Conservation (phyloP, 2,888 invertebrate genomes). For the Coleophora flavipennella region DNA sequence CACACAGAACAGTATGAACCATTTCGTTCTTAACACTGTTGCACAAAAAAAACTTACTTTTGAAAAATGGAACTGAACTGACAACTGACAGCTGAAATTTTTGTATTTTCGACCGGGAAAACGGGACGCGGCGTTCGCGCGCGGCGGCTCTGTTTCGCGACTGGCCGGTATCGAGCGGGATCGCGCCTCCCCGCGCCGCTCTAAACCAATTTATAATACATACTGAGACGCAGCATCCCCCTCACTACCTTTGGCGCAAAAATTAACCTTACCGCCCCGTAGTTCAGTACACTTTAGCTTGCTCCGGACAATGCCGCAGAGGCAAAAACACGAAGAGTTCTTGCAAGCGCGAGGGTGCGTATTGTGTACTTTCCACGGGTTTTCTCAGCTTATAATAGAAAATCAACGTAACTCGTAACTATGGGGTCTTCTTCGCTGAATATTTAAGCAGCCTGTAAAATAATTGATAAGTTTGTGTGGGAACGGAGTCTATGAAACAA, state of each 20-base stretch:
- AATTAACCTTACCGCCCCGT: constrained; percentile 22
- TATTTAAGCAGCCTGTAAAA: constrained; percentile 10
- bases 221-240: constrained; percentile 71
- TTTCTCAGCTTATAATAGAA: too few relatives aligned
- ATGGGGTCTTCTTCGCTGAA: constrained; percentile 2
- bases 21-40: background rate
- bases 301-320: constrained; percentile 48
- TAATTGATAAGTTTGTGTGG: constrained; percentile 4
- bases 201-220: constrained; percentile 74
- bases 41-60: background rate
- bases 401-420: too few relatives aligned
- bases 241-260: constrained; percentile 22
- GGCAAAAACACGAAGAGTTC: constrained; percentile 61
- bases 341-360: constrained; percentile 64
- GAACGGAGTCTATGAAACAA: too few relatives aligned
- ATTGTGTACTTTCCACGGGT: constrained; percentile 52
- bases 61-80: background rate
- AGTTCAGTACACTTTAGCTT: constrained; percentile 23
- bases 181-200: constrained; percentile 54
- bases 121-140: background rate
- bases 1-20: constrained; percentile 2
- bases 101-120: constrained; percentile 27
- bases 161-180: constrained; percentile 65
- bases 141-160: constrained; percentile 36
- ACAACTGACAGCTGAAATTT: constrained; percentile 16